phyloP scores from a whole-genome alignment of 2,797 vertebrate species.

The Pipistrellus nathusii region DNA sequence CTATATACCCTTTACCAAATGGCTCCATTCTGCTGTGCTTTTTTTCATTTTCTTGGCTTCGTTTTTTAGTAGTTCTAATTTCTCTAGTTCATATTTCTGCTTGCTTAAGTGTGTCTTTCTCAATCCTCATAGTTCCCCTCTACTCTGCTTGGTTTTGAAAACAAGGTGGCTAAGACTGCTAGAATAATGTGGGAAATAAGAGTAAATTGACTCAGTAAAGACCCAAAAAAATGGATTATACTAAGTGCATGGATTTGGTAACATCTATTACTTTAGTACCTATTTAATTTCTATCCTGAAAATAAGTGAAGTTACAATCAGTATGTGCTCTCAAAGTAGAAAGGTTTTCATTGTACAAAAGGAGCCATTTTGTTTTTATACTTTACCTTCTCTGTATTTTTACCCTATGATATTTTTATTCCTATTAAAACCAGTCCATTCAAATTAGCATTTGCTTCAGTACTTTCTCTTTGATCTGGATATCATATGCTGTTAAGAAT shows the following conservation, averaged over 20 bases:
- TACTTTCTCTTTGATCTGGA: constrained; percentile 58
- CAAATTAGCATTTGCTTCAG: constrained; percentile 44
- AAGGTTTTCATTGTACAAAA: constrained; percentile 18
- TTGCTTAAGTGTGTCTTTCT: constrained; percentile 13
- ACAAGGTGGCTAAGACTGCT: background rate
- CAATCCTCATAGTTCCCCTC: background rate
- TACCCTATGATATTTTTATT: background rate
- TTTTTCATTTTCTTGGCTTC: constrained; percentile 10
- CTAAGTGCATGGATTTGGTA: background rate
- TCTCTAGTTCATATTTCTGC: background rate
- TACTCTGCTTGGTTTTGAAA: constrained; percentile 4
- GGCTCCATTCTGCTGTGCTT: background rate
- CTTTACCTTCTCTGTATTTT: constrained; percentile 55
- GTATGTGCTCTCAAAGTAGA: constrained; percentile 9
- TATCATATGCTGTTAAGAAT: constrained; percentile 49
- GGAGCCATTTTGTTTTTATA: background rate
- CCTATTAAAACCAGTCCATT: constrained; percentile 61
- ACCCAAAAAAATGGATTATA: background rate
- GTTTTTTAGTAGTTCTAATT: constrained; percentile 9
- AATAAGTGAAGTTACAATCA: background rate
- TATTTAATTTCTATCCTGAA: background rate
- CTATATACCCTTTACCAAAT: background rate
- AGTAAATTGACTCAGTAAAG: background rate
- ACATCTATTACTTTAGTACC: background rate
- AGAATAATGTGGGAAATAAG: constrained; percentile 7